Percentiles rank a stretch among this genome's conserved stretches.
These are phyloP conservation scores for Hypomecis atomaria DNA, from an alignment of 2,888 invertebrate genomes.

Conservation along the genomic window DNA sequence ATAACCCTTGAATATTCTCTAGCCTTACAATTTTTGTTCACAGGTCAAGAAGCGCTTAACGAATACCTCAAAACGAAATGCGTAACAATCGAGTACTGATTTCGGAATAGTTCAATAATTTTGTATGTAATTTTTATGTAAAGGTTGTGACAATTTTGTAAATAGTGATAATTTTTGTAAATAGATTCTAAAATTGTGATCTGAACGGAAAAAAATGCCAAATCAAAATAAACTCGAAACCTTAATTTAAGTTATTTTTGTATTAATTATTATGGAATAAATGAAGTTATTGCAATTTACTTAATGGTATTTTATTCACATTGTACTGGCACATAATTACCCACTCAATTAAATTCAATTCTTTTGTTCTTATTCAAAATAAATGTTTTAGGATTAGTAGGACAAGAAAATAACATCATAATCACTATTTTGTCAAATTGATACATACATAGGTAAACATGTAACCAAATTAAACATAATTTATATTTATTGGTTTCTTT, in stretches of 20 bases:
- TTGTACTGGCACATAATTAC: background rate
- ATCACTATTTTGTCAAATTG: too few species aligned
- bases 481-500: too few species aligned
- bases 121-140: conserved; percentile 10
- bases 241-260: conserved; percentile 23
- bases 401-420: too few species aligned
- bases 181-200: conserved; percentile 24
- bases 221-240: conserved; percentile 17
- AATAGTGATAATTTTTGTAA: conserved; percentile 20
- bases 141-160: conserved; percentile 23
- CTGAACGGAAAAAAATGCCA: conserved; percentile 15
- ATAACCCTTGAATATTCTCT: background rate
- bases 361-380: too few species aligned
- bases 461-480: too few species aligned
- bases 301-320: conserved; percentile 23
- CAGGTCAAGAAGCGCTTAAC: conserved; percentile 95
- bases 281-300: conserved; percentile 22
- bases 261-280: conserved; percentile 16
- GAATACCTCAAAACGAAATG: conserved; percentile 98
- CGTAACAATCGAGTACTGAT: conserved; percentile 95
- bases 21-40: conserved; percentile 52
- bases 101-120: conserved; percentile 25
- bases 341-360: background rate
- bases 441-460: too few species aligned
- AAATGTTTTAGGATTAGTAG: too few species aligned